Percentiles rank a stretch among this genome's conserved stretches.
Evolutionary conservation across 2,113 vertebrate genomes (phyloP).

Genomic region (Callipepla californica): DNA sequence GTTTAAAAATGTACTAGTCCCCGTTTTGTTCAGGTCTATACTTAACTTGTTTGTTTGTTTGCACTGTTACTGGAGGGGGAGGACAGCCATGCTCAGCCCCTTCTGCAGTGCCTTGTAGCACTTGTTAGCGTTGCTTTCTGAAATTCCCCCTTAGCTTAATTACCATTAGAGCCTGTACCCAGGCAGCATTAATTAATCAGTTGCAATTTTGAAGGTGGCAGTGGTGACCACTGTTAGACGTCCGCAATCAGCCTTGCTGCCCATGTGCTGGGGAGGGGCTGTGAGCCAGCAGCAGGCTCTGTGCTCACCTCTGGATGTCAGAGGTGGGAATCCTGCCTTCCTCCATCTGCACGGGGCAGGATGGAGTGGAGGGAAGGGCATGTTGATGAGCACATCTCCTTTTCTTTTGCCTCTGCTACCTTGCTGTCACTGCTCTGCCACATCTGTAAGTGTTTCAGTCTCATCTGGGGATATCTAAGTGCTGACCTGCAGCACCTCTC

Average conservation of each 20-base stretch:
- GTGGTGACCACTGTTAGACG: background rate
- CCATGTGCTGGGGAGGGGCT: background rate
- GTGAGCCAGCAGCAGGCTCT: constrained; percentile 4
- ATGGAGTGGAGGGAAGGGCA: background rate
- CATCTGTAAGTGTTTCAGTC: background rate
- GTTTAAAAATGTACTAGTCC: constrained; percentile 46
- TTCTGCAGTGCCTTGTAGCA: background rate
- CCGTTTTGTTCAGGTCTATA: constrained; percentile 35
- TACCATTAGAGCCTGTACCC: constrained; percentile 25
- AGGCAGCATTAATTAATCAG: constrained; percentile 60
- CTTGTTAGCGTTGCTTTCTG: constrained; percentile 4
- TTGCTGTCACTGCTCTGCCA: background rate
- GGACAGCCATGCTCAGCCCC: background rate
- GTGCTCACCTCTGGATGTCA: background rate
- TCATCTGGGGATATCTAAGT: background rate
- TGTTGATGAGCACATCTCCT: background rate
- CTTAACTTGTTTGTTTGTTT: constrained; percentile 42
- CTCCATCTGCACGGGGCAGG: background rate
- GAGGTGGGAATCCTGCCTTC: constrained; percentile 7
- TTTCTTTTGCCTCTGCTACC: background rate
- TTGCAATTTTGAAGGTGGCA: constrained; percentile 31
- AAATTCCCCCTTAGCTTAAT: constrained; percentile 38
- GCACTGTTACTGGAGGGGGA: background rate
- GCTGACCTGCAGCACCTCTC: background rate
- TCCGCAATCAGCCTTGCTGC: background rate